Evolutionary conservation across 2,113 vertebrate genomes (phyloP), one percentile per base, ranked within the genome.

Genomic region (Mesocricetus auratus): DNA sequence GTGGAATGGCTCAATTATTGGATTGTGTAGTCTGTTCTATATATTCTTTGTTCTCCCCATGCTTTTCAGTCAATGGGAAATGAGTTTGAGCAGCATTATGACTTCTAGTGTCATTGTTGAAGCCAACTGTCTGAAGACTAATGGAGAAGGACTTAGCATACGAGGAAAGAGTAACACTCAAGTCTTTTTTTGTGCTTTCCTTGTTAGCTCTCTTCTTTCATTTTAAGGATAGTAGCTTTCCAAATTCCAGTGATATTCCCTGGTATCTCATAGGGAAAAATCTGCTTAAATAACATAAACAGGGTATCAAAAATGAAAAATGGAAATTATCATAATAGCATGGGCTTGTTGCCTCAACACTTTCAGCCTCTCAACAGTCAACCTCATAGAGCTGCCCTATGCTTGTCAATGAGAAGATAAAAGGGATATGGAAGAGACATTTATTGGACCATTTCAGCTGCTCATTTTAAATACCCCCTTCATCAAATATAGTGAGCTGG

Each of bases 401-500:
- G 83, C 50, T 94, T 96, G 86, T 97, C 93, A 94, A 94, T 92
- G 90, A 93, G 45, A 29, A 77, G 47, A 94, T 91, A 89, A 89
- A 94, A 97, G 82, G 53, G 36, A 93, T 92, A 92, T 82, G 92
- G 17, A 94, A 42, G 77, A 91, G 45, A 73, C 33, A 86, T 91
- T 94, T 96, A 97, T 96, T 94, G n/a, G 22, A 73, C 56, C 86
- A 94, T 94, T 96, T 97, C 93, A 96, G 82, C 82, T 91, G 86
- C 92, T 96, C 77, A 66, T 97, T 97, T 97, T 93, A 93, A 97
- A 97, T 69, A 95, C 53, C 93, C 22, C 97, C 96, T 94, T 91
- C 90, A 97, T 98, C 47, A 98, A 98, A 96, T 95, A 97, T 97
- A 97, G 97, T 98, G 97, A 96, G 56, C 96, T 92, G 68, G 96